Evolutionary conservation across 1,140 invertebrate species (phyloP).

Genomic region (Lanistes nyassanus): DNA sequence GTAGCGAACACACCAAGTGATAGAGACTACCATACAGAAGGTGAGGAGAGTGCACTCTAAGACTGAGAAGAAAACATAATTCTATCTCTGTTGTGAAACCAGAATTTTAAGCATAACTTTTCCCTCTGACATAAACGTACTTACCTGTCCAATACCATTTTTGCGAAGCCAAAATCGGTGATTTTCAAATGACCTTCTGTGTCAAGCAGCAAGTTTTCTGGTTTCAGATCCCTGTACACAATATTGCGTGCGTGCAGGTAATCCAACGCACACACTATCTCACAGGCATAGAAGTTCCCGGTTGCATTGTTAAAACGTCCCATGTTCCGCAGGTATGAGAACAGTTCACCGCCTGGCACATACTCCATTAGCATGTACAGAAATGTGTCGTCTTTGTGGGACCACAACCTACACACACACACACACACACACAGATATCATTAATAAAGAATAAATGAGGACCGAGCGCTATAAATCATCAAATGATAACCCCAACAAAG

Average conservation of each 20-base stretch:
- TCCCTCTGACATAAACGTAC: constrained; percentile 24
- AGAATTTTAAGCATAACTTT: too few species aligned
- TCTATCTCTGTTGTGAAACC: too few species aligned
- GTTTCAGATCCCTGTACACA: constrained; percentile 77
- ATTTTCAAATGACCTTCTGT: constrained; percentile 94
- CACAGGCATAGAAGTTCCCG: constrained; percentile 92
- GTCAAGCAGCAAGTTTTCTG: constrained; percentile 93
- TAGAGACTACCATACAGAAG: too few species aligned
- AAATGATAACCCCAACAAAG: too few species aligned
- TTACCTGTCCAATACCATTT: constrained; percentile 85
- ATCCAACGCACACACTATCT: constrained; percentile 93
- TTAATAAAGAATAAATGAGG: too few species aligned
- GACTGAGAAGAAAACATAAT: too few species aligned
- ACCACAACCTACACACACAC: constrained; percentile 80
- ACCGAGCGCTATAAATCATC: too few species aligned
- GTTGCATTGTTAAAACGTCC: constrained; percentile 87
- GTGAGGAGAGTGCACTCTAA: too few species aligned
- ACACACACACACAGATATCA: too few species aligned
- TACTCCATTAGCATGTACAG: constrained; percentile 95
- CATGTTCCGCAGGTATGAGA: constrained; percentile 93
- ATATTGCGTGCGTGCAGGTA: constrained; percentile 80
- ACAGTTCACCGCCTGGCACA: constrained; percentile 89
- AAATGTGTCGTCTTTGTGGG: constrained; percentile 85
- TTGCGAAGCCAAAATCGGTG: constrained; percentile 97
- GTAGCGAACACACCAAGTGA: too few species aligned